Evolutionary conservation across 1,140 invertebrate species (phyloP).

Genomic region (Drosophila repletoides): DNA sequence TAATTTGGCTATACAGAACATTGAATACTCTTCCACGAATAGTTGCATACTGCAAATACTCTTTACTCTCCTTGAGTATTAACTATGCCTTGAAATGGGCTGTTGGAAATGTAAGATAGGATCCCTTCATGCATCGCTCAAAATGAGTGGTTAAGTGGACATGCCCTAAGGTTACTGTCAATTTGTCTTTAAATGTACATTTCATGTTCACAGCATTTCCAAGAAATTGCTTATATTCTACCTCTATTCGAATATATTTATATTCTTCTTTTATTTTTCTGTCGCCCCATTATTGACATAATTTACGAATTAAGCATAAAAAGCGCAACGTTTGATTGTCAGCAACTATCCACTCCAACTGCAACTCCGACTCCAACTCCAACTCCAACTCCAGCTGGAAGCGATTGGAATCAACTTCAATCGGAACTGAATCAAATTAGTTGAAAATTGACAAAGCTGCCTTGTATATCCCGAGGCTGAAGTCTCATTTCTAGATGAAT

Average conservation of each 20-base stretch:
- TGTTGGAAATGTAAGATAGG: too few species aligned
- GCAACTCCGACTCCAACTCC: too few species aligned
- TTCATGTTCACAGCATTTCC: slow-evolving; percentile 48
- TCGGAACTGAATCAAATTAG: slow-evolving; percentile 60
- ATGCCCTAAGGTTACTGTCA: not conserved
- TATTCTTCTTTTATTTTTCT: slow-evolving; percentile 27
- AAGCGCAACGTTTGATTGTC: slow-evolving; percentile 32
- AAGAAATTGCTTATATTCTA: slow-evolving; percentile 58
- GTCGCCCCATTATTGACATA: slow-evolving; percentile 63
- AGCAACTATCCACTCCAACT: slow-evolving; percentile 38
- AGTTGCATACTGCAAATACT: too few species aligned
- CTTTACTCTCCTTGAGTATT: too few species aligned
- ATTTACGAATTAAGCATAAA: slow-evolving; percentile 57
- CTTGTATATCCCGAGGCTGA: slow-evolving; percentile 50
- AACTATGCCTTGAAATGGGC: too few species aligned
- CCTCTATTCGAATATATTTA: slow-evolving; percentile 54
- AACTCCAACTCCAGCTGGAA: not conserved
- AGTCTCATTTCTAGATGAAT: slow-evolving; percentile 39
- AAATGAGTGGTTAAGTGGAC: too few species aligned
- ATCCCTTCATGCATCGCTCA: too few species aligned
- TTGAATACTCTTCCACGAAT: slow-evolving; percentile 1
- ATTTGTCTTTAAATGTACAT: slow-evolving; percentile 12
- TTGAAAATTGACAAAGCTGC: slow-evolving; percentile 34
- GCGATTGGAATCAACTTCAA: slow-evolving; percentile 14
- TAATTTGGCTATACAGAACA: not conserved